phyloP scores from a whole-genome alignment of 37 sponge, comb jelly and placozoan species.

The Agelas oroides region DNA sequence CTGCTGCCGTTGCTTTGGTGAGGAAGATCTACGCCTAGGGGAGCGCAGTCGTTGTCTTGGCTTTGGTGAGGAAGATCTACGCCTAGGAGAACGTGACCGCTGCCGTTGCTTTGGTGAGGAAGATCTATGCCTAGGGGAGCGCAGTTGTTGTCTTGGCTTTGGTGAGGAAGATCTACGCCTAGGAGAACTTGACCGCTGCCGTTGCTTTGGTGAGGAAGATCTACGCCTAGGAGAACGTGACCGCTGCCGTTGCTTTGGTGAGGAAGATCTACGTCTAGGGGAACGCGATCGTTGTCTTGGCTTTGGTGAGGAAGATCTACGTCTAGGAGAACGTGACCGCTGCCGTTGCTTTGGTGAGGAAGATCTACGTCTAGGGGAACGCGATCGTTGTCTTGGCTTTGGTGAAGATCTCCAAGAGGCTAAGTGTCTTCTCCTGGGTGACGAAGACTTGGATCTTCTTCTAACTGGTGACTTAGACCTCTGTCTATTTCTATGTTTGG shows the following conservation, averaged over 20 bases:
- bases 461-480: no score
- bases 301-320: not conserved
- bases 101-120: not conserved
- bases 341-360: not conserved
- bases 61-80: not conserved
- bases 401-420: no score
- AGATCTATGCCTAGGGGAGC: constrained; percentile 7
- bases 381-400: no score
- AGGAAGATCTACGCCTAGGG: not conserved
- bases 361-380: no score
- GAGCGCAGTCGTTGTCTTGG: constrained; percentile 3
- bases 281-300: constrained; percentile 1
- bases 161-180: not conserved
- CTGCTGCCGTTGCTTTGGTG: not conserved
- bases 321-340: no score
- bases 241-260: not conserved
- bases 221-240: not conserved
- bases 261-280: not conserved
- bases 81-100: not conserved
- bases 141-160: not conserved
- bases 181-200: constrained; percentile 29
- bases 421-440: not conserved
- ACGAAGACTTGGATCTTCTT: constrained; percentile 1
- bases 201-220: not conserved
- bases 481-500: no score